These are phyloP conservation scores for Pocillopora grandis DNA, from an alignment of 92 coral and sea anemone species.

Conservation along the genomic window DNA sequence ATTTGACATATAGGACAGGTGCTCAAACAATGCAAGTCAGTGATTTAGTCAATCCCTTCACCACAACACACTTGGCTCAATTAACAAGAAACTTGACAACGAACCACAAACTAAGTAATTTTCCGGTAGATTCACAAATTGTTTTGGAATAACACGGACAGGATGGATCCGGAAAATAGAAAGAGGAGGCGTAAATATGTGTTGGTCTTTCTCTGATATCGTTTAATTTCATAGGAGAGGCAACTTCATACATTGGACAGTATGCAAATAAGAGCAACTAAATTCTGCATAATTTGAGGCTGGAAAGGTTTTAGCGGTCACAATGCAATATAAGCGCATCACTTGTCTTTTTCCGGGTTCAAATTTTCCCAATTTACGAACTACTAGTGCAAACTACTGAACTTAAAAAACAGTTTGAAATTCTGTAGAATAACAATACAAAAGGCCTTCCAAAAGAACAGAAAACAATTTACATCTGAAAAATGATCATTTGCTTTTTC, in stretches of 20 bases:
- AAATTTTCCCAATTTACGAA: not conserved
- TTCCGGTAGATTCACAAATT: not conserved
- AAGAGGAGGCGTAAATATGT: not conserved
- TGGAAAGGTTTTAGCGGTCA: slow-evolving; percentile 1
- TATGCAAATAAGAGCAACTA: slow-evolving; percentile 10
- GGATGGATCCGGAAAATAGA: not conserved
- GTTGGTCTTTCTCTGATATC: not conserved
- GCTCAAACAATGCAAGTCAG: slow-evolving; percentile 31
- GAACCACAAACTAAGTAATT: not conserved
- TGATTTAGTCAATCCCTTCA: slow-evolving; percentile 18
- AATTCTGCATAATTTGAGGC: not conserved
- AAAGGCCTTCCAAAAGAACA: too few species aligned
- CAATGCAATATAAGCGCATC: slow-evolving; percentile 1
- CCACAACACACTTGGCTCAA: slow-evolving; percentile 21
- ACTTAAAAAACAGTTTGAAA: too few species aligned
- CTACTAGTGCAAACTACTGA: not conserved
- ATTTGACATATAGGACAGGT: slow-evolving; percentile 12
- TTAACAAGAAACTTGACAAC: slow-evolving; percentile 2
- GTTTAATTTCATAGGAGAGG: not conserved
- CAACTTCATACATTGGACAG: not conserved
- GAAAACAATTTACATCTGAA: too few species aligned
- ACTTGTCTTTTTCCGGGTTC: not conserved
- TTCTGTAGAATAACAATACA: too few species aligned
- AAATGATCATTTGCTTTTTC: too few species aligned
- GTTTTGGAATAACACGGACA: not conserved